Evolutionary conservation across 2,888 invertebrate species (phyloP), one percentile per base, ranked within the genome.

Genomic region (Chaetoderma sp.): DNA sequence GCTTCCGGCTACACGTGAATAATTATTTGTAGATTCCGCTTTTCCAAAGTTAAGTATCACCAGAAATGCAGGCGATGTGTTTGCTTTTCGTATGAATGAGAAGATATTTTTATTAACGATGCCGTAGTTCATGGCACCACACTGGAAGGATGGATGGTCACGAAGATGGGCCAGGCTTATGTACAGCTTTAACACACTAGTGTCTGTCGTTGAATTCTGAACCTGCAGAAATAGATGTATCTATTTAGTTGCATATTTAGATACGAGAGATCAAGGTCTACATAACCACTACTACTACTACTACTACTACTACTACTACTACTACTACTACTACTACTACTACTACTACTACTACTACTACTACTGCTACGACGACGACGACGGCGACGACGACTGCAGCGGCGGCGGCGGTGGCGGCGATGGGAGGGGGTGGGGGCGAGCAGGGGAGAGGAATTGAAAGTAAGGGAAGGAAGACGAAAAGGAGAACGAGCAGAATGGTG

Each of bases 21-120:
- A 76, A 60, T 78, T 73, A 23, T 71, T 70, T 10, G 55, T 67
- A 1, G 68, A 42, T 5, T 39, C 44, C n/a, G 36, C 47, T 10
- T 60, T 36, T n/a, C 77, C 77, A 49, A 77, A 60, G 60, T 77
- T 77, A 30, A 77, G 56, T 5, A 59, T 58, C 8, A 77, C 67
- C 10, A 77, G 65, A 55, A 73, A 77, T 30, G 69, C 69, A 13
- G 30, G 32, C n/a, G 45, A 42, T 4, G 25, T 42, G n/a, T 28
- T 56, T 21, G 52, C 47, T 47, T 54, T 27, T 28, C 76, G 59
- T 16, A 78, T 67, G 62, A 77, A 78, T 8, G 78, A 76, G 54
- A 75, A 68, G 25, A 78, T 65, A 58, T 77, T 64, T n/a, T 72
- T 65, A 25, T 71, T 71, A 57, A 72, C 68, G 32, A 69, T 54